Evolutionary conservation across 2,797 vertebrate species (phyloP).

Genomic region (Vireo griseus): DNA sequence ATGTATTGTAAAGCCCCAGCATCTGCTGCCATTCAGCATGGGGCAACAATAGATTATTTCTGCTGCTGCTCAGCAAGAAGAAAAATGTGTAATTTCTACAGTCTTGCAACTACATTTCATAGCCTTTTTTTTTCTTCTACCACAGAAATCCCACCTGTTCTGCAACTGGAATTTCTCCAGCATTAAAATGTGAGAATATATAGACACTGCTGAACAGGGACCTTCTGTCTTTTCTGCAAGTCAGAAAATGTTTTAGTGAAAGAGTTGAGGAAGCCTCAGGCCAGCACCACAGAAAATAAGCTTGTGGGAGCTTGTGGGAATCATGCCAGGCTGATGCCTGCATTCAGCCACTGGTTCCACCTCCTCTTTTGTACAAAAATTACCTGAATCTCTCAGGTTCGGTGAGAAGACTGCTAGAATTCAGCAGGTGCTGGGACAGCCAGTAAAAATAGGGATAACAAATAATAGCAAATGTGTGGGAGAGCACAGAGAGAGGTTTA

Average conservation of each 20-base stretch:
- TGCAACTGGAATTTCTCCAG: not conserved
- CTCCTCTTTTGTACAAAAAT: not conserved
- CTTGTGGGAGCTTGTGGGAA: not conserved
- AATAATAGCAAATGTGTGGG: not conserved
- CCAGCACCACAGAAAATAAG: not conserved
- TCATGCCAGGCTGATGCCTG: not conserved
- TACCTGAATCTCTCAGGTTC: not conserved
- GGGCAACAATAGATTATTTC: not conserved
- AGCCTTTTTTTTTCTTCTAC: not conserved
- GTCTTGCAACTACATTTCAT: not conserved
- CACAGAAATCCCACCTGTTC: not conserved
- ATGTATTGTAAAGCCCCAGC: not conserved
- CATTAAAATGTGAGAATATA: not conserved
- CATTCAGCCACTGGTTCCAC: not conserved
- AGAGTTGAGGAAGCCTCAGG: not conserved
- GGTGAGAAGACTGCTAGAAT: not conserved
- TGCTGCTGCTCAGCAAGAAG: not conserved
- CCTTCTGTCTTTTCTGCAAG: not conserved
- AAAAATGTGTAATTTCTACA: not conserved
- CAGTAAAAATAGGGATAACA: not conserved
- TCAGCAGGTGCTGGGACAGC: not conserved
- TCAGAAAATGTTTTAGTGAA: not conserved
- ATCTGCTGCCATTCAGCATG: constrained; percentile 1
- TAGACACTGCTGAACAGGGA: not conserved
- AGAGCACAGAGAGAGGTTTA: not conserved